phyloP scores from a whole-genome alignment of 1,140 invertebrate genomes.

The Portunus trituberculatus region DNA sequence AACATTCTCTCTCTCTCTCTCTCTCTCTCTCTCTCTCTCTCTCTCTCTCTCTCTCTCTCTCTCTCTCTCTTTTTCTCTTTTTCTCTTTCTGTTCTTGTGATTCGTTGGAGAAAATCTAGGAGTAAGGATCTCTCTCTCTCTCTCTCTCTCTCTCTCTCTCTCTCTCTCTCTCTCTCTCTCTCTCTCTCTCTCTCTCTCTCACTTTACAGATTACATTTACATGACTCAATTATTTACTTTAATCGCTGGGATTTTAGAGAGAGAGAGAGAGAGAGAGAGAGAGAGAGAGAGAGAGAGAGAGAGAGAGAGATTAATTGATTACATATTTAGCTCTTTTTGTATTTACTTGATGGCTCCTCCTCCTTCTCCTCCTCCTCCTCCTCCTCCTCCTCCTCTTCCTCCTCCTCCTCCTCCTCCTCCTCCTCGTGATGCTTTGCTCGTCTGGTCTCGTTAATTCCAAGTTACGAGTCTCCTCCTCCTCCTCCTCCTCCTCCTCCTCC shows the following conservation, averaged over 20 bases:
- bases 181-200: not conserved
- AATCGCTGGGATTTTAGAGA: no score
- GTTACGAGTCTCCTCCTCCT: not conserved
- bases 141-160: no score
- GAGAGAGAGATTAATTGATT: no score
- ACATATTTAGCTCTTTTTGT: no score
- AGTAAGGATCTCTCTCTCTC: not conserved
- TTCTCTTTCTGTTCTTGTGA: no score
- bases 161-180: no score
- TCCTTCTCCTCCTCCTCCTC: not conserved
- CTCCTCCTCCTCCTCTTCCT: not conserved
- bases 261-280: no score
- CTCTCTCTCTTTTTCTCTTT: not conserved
- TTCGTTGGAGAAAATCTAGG: no score
- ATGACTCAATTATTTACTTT: no score
- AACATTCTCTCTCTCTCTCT: not conserved
- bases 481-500: not conserved
- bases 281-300: no score
- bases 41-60: no score
- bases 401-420: not conserved
- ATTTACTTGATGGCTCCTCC: not conserved
- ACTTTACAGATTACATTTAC: no score
- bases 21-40: not conserved
- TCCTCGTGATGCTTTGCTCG: not conserved
- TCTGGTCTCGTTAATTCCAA: not conserved